Percentiles rank a stretch among this genome's conserved stretches.
phyloP scores from a whole-genome alignment of 2,797 vertebrate genomes.

The Macroramphosus scolopax region DNA sequence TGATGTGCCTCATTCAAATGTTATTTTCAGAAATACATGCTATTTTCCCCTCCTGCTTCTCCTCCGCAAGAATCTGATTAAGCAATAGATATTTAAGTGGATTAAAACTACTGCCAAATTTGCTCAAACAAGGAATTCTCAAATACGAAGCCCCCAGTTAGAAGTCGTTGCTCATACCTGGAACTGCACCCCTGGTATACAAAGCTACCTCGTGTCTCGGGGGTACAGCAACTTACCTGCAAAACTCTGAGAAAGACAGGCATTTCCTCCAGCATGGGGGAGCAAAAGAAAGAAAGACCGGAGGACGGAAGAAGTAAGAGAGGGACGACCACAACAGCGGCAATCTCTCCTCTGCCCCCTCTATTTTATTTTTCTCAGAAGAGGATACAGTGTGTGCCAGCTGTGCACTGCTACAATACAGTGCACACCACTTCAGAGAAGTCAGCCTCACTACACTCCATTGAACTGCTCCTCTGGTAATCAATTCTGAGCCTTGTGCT shows the following conservation, averaged over 20 bases:
- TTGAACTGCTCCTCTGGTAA: conserved; percentile 83
- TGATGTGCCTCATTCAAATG: too few species aligned
- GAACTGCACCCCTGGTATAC: not conserved
- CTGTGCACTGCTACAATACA: conserved; percentile 56
- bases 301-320: conserved; percentile 3
- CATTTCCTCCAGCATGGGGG: conserved; percentile 32
- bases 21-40: too few species aligned
- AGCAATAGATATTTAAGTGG: too few species aligned
- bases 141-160: too few species aligned
- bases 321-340: conserved; percentile 32
- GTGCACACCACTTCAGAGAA: conserved; percentile 63
- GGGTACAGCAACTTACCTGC: not conserved
- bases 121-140: too few species aligned
- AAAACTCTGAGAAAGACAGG: conserved; percentile 28
- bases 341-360: conserved; percentile 26
- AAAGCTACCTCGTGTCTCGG: too few species aligned
- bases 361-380: conserved; percentile 39
- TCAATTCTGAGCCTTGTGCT: conserved; percentile 89
- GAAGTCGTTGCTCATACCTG: too few species aligned
- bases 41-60: too few species aligned
- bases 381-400: conserved; percentile 64
- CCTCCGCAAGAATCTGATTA: too few species aligned
- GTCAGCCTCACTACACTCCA: conserved; percentile 76
- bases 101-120: too few species aligned
- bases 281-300: conserved; percentile 18